phyloP scores from a whole-genome alignment of 2,888 invertebrate genomes.

The Metellina segmentata region DNA sequence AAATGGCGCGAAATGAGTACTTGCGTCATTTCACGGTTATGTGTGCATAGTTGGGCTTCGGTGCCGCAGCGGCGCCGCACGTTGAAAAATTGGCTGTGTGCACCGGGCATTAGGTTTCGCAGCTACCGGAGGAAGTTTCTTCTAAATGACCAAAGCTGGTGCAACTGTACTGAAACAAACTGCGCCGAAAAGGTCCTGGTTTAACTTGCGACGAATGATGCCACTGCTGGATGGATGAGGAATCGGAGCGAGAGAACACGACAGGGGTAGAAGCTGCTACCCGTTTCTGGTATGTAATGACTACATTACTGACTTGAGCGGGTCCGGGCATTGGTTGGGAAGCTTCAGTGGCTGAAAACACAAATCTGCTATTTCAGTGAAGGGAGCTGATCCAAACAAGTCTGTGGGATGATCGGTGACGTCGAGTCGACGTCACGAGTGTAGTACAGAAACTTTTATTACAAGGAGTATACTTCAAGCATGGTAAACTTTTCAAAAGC shows the following conservation, averaged over 20 bases:
- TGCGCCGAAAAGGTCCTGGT: constrained; percentile 79
- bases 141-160: constrained; percentile 65
- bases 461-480: constrained; percentile 65
- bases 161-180: constrained; percentile 78
- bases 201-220: constrained; percentile 61
- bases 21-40: too few species aligned
- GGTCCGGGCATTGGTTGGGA: constrained; percentile 15
- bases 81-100: too few species aligned
- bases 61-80: too few species aligned
- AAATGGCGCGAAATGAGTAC: too few species aligned
- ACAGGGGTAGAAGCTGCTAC: neutral
- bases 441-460: constrained; percentile 49
- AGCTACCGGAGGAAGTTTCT: constrained; percentile 61
- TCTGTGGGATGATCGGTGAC: constrained; percentile 62
- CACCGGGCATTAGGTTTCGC: too few species aligned
- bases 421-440: constrained; percentile 23
- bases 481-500: constrained; percentile 47
- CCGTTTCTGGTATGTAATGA: constrained; percentile 67
- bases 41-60: too few species aligned
- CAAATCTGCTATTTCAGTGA: constrained; percentile 68
- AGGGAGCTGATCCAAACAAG: constrained; percentile 77
- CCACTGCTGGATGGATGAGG: constrained; percentile 48
- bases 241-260: constrained; percentile 46
- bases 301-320: constrained; percentile 58
- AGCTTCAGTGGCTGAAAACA: constrained; percentile 18